phyloP scores from a whole-genome alignment of 2,797 vertebrate genomes.

The Gobio occitaniae region DNA sequence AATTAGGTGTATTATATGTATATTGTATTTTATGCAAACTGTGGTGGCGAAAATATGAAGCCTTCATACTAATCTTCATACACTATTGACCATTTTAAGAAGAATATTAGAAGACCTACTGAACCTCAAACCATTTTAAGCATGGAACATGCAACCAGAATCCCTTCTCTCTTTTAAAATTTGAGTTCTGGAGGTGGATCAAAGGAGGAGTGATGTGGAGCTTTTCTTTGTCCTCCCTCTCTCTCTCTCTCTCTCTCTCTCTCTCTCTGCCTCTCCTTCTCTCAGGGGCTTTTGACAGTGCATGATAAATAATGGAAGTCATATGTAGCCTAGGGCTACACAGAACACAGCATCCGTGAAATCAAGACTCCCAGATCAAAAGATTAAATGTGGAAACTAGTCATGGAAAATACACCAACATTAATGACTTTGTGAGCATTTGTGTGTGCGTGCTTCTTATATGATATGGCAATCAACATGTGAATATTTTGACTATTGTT shows the following conservation, averaged over 20 bases:
- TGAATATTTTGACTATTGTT: not conserved
- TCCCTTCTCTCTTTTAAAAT: slow-evolving; percentile 40
- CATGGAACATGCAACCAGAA: not conserved
- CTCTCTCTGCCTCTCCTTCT: slow-evolving; percentile 10
- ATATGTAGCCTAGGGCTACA: slow-evolving; percentile 45
- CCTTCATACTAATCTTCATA: not conserved
- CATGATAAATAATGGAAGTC: slow-evolving; percentile 57
- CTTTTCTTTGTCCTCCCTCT: slow-evolving; percentile 7
- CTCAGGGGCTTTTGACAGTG: slow-evolving; percentile 35
- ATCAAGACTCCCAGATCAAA: slow-evolving; percentile 53
- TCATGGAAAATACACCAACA: slow-evolving; percentile 20
- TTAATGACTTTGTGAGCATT: not conserved
- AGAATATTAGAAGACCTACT: not conserved
- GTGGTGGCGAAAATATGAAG: not conserved
- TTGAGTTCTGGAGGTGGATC: slow-evolving; percentile 41
- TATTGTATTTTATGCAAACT: not conserved
- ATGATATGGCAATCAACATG: not conserved
- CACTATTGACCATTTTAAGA: not conserved
- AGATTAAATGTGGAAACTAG: slow-evolving; percentile 41
- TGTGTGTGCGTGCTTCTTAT: not conserved
- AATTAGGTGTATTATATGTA: not conserved
- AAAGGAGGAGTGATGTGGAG: slow-evolving; percentile 41
- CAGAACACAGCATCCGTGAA: slow-evolving; percentile 45
- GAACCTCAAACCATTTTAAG: slow-evolving; percentile 9
- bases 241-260: not conserved